Evolutionary conservation across 2,797 vertebrate genomes (phyloP).

Genomic region (Chelonia mydas): DNA sequence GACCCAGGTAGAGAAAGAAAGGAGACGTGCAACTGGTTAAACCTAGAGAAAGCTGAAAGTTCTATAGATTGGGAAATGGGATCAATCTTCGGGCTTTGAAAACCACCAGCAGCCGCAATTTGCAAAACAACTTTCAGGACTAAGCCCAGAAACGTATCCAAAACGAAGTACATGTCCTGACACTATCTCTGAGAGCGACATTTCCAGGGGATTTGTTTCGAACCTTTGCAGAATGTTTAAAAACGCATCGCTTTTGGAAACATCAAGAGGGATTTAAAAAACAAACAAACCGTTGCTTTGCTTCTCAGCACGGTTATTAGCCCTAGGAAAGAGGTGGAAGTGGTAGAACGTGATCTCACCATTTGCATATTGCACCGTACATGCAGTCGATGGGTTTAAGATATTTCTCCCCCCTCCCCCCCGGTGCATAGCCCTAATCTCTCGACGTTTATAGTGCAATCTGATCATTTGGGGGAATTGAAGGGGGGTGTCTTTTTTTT

Average conservation of each 20-base stretch:
- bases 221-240: not conserved
- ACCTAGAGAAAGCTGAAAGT: slow-evolving; percentile 27
- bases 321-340: not conserved
- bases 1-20: slow-evolving; percentile 78
- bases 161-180: slow-evolving; percentile 9
- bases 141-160: not conserved
- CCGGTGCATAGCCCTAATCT: not conserved
- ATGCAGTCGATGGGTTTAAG: not conserved
- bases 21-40: slow-evolving; percentile 31
- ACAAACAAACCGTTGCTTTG: not conserved
- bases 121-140: not conserved
- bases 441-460: not conserved
- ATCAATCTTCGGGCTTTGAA: slow-evolving; percentile 47
- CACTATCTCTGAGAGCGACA: not conserved
- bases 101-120: slow-evolving; percentile 27
- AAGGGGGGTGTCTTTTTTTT: not conserved
- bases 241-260: not conserved
- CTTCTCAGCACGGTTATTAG: not conserved
- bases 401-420: not conserved
- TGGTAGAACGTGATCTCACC: not conserved
- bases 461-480: not conserved
- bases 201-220: not conserved
- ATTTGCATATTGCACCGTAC: too few relatives aligned
- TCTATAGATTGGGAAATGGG: slow-evolving; percentile 24
- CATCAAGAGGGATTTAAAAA: not conserved